Evolutionary conservation across 2,888 invertebrate genomes (phyloP).

Genomic region (Ichneumoninae sp.): DNA sequence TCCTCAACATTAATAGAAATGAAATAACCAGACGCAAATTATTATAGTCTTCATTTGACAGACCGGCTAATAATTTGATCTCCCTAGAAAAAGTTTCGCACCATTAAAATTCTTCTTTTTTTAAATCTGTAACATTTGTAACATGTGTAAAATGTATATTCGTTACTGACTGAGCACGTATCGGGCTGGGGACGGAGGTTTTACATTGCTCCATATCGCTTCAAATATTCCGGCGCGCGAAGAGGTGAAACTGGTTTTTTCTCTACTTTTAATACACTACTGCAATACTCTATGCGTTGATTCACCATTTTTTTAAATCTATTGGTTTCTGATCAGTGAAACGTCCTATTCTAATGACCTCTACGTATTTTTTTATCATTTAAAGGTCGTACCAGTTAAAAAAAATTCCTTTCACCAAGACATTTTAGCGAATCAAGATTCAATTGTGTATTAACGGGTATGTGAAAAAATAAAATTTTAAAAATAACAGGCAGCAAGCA

Average conservation of each 20-base stretch:
- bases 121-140: no score
- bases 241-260: background rate
- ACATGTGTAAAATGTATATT: background rate
- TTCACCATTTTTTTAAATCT: constrained; percentile 13
- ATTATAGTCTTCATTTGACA: background rate
- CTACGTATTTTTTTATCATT: background rate
- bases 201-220: background rate
- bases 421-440: constrained; percentile 31
- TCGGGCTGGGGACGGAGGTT: background rate
- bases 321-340: constrained; percentile 23
- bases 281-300: constrained; percentile 53
- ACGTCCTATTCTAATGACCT: constrained; percentile 1
- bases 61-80: no score
- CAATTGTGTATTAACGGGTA: constrained; percentile 17
- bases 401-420: background rate
- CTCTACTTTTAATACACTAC: constrained; percentile 43
- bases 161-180: background rate
- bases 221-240: background rate
- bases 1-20: background rate
- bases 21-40: background rate
- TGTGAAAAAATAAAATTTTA: constrained; percentile 52
- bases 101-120: no score
- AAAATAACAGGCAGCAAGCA: constrained; percentile 82
- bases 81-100: no score
- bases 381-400: background rate